phyloP scores from a whole-genome alignment of 2,113 vertebrate species.

The Ariopsis seemanni region DNA sequence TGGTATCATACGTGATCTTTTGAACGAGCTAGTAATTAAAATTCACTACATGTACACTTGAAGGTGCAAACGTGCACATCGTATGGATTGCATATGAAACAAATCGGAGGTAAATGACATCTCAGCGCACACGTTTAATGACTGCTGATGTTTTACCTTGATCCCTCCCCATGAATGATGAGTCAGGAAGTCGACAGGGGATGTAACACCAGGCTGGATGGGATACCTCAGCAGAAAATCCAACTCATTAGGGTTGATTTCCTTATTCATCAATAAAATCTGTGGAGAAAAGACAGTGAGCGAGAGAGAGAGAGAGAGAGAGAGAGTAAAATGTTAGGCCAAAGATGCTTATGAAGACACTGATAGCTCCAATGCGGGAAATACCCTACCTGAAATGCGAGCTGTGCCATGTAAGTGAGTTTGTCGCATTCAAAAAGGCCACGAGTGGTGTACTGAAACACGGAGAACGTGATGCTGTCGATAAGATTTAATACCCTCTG shows the following conservation, averaged over 20 bases:
- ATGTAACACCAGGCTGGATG: conserved; percentile 72
- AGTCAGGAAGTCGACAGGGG: conserved; percentile 91
- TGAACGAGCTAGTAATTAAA: no score
- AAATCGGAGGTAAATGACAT: neutral
- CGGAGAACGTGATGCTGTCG: conserved; percentile 88
- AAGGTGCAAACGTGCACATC: neutral
- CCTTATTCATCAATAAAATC: conserved; percentile 88
- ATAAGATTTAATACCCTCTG: conserved; percentile 80
- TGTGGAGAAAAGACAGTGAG: conserved; percentile 60
- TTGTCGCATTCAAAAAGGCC: conserved; percentile 94
- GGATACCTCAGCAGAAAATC: conserved; percentile 93
- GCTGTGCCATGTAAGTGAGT: conserved; percentile 86
- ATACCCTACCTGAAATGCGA: conserved; percentile 89
- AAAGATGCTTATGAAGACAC: conserved; percentile 1
- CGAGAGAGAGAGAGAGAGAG: neutral
- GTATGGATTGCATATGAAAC: neutral
- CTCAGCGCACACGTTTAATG: neutral
- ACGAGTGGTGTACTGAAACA: conserved; percentile 88
- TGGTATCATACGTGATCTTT: no score
- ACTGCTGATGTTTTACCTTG: conserved; percentile 77
- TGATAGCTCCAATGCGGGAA: neutral
- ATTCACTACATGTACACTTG: no score
- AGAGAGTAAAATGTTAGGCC: neutral
- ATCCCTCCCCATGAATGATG: conserved; percentile 88
- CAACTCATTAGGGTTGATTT: conserved; percentile 79